Evolutionary conservation across 2,797 vertebrate genomes (phyloP).

Genomic region (Mormyrus proboscirostris): DNA sequence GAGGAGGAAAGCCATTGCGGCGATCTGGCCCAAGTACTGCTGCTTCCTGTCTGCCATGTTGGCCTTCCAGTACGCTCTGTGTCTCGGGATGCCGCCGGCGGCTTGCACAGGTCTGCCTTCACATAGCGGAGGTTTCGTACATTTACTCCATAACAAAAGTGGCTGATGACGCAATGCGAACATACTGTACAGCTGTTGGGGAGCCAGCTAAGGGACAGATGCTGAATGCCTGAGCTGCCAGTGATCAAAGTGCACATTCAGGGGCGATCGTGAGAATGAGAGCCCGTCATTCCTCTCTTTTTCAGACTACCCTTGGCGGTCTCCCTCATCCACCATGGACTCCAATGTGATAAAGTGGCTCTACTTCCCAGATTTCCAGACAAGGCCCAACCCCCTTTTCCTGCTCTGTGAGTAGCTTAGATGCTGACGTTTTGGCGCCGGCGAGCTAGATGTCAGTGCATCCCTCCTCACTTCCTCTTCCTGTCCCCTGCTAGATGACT

Average conservation of each 20-base stretch:
- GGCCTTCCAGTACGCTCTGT: constrained; percentile 89
- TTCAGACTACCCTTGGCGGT: constrained; percentile 96
- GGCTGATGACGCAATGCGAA: neutral
- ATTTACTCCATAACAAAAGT: neutral
- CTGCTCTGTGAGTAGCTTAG: constrained; percentile 78
- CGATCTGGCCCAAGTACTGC: constrained; percentile 97
- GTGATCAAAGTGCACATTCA: neutral
- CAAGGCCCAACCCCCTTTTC: constrained; percentile 75
- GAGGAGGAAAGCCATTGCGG: constrained; percentile 92
- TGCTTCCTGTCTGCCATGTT: constrained; percentile 90
- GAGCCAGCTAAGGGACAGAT: neutral
- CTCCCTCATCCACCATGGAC: constrained; percentile 63
- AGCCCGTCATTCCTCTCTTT: neutral
- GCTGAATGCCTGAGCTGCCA: neutral
- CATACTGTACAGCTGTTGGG: neutral
- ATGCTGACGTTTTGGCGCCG: neutral
- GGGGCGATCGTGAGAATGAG: neutral
- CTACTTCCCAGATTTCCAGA: constrained; percentile 87
- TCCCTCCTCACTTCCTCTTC: neutral
- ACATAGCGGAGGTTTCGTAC: neutral
- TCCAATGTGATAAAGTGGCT: constrained; percentile 96
- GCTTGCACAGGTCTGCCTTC: constrained; percentile 74
- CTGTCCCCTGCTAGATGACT: constrained; percentile 72
- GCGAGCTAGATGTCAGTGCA: neutral
- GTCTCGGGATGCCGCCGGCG: constrained; percentile 90